Evolutionary conservation across 2,888 invertebrate species (phyloP), one percentile per base, ranked within the genome.

Genomic region (Drosophila limbata): DNA sequence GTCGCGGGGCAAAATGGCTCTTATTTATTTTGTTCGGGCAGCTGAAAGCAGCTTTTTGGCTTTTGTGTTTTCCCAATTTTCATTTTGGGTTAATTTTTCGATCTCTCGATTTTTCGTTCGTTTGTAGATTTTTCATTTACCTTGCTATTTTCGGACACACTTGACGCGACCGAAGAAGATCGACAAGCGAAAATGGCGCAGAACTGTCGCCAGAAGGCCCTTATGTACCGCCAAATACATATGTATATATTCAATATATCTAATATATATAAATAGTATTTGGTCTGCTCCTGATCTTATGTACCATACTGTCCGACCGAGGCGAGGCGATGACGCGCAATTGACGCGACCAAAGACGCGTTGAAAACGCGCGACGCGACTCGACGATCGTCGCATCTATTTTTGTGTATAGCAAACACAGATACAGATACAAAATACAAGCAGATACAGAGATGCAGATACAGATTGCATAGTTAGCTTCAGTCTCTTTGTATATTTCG

Each of bases 281-380:
- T 63, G 64, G 51, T 62, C 66, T 59, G 64, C 62, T 62, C 52
- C 65, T 56, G 63, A 69, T 77, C 56, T 67, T 69, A 79, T 81
- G 55, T 79, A 72, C 47, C 47, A 61, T 79, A 69, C 47, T 42
- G 37, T 25, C 28, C 52, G 56, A 48, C 45, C 25, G 25, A 25
- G 5, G 5, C 25, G 25, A 66, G 73, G 76, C 79, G 90, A 86
- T 89, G 86, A 90, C 84, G 90, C 86, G 83, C 89, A 89, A 89
- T 90, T 89, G 86, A 89, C 76, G 90, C 86, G 79, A 64, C 73
- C 77, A 88, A 88, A 85, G 88, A 85, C 81, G 85, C 85, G 85
- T 85, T 85, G 84, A 85, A 88, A 88, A 71, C 79, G 72, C 77
- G 76, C 63, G 50, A 71, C 61, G 51, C 66, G 76, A 69, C 72